Evolutionary conservation across 23 tunicate genomes (phyloP), one percentile per base, ranked within the genome.

Genomic region (Aplidium turbinatum): DNA sequence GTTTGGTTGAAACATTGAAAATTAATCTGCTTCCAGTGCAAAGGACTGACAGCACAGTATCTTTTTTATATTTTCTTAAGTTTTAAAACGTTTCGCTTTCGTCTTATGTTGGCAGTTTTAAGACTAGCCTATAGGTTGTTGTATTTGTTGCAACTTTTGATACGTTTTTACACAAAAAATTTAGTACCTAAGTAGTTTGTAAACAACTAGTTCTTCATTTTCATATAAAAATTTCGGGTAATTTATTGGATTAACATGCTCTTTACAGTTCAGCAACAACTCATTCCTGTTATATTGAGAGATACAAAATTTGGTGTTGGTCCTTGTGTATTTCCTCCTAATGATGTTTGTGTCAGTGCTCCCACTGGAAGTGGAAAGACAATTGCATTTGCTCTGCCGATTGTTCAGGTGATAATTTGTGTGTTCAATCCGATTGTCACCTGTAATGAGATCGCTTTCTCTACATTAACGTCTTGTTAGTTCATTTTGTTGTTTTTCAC

Each of bases 311-410:
- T 34, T 64, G 87, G 79, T 5, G 4, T 61, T 31, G 90, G 82
- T 1, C 64, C 58, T 23, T 58, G 63, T 21, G 77, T 31, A 21
- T 75, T 35, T 61, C 81, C 78, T 28, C 96, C 96, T 0, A 58
- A 58, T 68, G 96, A 89, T 61, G 50, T 89, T 1, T 89, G 96
- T 60, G 87, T 82, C 21, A 84, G 96, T 70, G 87, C 96, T 56
- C 85, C 96, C 34, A 89, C 96, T 26, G 96, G 96, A 0, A 89
- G 96, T 70, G 96, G 96, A 62, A 89, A 89, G 42, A 89, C 96
- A 19, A 22, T 89, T 26, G 88, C 88, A 25, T 89, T 89, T 77
- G 96, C 88, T 9, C 35, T 89, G 24, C 88, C 96, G 20, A 76
- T 89, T 51, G 83, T 89, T 9, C 83, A 89, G 67, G 87, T 82